phyloP scores from a whole-genome alignment of 1,140 invertebrate genomes.

The Drosophila tsacasi region DNA sequence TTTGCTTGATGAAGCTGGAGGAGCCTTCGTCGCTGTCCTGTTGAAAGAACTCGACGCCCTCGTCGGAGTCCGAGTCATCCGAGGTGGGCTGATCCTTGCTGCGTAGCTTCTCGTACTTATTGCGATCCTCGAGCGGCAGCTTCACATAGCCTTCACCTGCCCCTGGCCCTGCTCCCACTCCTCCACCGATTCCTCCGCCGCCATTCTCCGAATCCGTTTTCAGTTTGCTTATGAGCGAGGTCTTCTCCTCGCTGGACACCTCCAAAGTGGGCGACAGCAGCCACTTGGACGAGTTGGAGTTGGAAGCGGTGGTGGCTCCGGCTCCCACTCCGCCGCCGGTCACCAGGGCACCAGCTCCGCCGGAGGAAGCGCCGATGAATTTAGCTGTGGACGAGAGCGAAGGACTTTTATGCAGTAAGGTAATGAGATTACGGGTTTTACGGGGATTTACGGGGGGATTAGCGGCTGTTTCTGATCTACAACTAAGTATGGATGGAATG shows the following conservation, averaged over 20 bases:
- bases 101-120: conserved; percentile 92
- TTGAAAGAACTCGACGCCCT: conserved; percentile 63
- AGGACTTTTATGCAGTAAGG: conserved; percentile 85
- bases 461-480: conserved; percentile 39
- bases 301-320: conserved; percentile 51
- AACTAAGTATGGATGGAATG: conserved; percentile 34
- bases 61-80: conserved; percentile 86
- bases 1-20: conserved; percentile 85
- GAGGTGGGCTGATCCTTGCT: conserved; percentile 87
- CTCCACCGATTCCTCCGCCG: conserved; percentile 3
- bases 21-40: conserved; percentile 69
- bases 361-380: conserved; percentile 71
- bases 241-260: conserved; percentile 79
- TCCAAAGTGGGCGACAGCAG: conserved; percentile 81
- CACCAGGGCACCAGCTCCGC: conserved; percentile 36
- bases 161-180: conserved; percentile 7
- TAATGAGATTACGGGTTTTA: conserved; percentile 77
- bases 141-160: conserved; percentile 86
- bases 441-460: conserved; percentile 23
- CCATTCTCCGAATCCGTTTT: conserved; percentile 75
- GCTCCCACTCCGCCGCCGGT: conserved; percentile 30
- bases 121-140: conserved; percentile 89
- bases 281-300: conserved; percentile 81
- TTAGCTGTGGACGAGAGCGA: conserved; percentile 84
- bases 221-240: conserved; percentile 76